Percentiles rank a stretch among this genome's conserved stretches.
Evolutionary conservation across 2,113 vertebrate species (phyloP).

Genomic region (Pluvialis apricaria): DNA sequence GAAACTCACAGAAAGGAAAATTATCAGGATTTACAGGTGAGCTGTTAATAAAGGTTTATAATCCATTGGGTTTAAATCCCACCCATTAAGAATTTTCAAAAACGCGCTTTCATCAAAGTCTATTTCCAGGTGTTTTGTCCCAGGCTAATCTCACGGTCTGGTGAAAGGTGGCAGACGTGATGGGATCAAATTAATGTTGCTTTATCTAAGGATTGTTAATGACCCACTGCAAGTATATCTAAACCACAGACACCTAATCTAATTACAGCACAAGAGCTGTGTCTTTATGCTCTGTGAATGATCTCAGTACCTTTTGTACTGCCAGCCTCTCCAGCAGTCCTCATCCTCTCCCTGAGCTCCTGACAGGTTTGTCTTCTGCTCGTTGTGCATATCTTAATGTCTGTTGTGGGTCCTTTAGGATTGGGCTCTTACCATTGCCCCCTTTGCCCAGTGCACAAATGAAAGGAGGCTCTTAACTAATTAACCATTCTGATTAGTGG

Average conservation of each 20-base stretch:
- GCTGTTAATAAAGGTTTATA: neutral
- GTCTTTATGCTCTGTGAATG: neutral
- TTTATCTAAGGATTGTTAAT: neutral
- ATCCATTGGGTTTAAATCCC: conserved; percentile 16
- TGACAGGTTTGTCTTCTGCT: neutral
- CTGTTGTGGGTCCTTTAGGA: neutral
- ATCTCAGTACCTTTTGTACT: neutral
- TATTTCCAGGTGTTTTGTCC: neutral
- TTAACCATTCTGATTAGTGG: neutral
- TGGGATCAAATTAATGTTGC: neutral
- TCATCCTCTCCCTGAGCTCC: neutral
- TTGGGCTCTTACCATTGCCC: neutral
- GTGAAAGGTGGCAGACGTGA: neutral
- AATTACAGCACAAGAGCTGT: neutral
- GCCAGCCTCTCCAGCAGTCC: neutral
- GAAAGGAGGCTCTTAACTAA: neutral
- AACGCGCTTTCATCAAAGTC: neutral
- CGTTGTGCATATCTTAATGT: neutral
- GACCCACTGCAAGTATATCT: neutral
- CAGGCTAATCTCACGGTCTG: neutral
- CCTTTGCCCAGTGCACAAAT: neutral
- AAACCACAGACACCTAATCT: neutral
- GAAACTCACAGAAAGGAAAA: conserved; percentile 8
- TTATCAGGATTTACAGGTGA: conserved; percentile 21
- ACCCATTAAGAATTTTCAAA: conserved; percentile 11